Percentiles rank a stretch among this genome's conserved stretches.
phyloP scores from a whole-genome alignment of 2,797 vertebrate species.

The Schizopygopsis pylzovi region DNA sequence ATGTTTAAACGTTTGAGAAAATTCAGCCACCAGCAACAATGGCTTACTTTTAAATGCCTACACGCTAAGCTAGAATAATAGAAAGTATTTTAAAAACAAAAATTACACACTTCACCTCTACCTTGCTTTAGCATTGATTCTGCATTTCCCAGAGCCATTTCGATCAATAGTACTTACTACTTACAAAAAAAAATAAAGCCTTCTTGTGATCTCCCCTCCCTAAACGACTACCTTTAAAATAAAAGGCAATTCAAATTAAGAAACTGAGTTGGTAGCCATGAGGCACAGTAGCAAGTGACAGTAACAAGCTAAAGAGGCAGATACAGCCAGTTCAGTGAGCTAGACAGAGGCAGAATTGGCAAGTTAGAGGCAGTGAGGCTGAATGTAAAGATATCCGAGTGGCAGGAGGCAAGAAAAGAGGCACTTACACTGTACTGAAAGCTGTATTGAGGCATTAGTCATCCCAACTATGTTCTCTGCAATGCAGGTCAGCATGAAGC shows the following conservation, averaged over 20 bases:
- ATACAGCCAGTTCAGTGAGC: neutral
- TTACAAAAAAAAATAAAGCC: neutral
- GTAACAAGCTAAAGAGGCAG: conserved; percentile 17
- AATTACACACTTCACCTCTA: neutral
- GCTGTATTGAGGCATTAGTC: conserved; percentile 91
- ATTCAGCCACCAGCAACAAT: neutral
- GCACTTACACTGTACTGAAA: conserved; percentile 90
- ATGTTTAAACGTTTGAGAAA: neutral
- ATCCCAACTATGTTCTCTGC: conserved; percentile 95
- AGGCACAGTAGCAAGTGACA: neutral
- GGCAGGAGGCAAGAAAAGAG: conserved; percentile 18
- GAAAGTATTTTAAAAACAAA: neutral
- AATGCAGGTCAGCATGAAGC: conserved; percentile 89
- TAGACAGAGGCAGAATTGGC: neutral
- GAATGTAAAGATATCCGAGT: neutral
- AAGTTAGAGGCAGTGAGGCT: neutral
- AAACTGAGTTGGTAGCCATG: neutral
- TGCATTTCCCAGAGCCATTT: neutral
- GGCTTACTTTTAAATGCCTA: neutral
- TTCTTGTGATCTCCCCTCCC: neutral
- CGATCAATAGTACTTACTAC: neutral
- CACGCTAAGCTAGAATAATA: neutral
- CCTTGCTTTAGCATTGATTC: conserved; percentile 2
- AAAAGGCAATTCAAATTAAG: conserved; percentile 18
- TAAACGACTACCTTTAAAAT: conserved; percentile 8